Base-by-base conservation (phyloP, 2,888 invertebrate genomes). In the Acronicta psi region DNA sequence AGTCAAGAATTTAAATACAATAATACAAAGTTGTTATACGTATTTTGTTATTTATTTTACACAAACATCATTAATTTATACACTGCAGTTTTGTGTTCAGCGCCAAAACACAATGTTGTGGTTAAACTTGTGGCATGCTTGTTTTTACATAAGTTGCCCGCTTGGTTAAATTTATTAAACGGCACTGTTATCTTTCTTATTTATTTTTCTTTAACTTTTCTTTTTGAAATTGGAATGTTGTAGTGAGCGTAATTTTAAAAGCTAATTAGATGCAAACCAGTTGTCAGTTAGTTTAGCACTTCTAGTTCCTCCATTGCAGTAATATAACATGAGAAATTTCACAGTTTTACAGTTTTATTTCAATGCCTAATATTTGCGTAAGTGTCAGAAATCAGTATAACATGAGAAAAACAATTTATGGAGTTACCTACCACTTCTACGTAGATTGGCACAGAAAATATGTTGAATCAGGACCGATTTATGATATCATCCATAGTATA, bases 71-170 rank as follows among this genome's bases (percentile, higher is more conserved):
- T 51, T 18, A 40, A 61, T 47, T 20, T 47, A 66, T 31, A 17
- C 37, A 20, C 41, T 46, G 42, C 20, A 11, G 41, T 41, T 49
- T 40, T 34, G 44, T 38, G 47, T 63, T 57, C 17, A 49, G 34
- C 47, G 34, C 37, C 56, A 49, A 56, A 63, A 57, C 41, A 14
- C 40, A 69, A 45, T 44, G 40, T 51, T 46, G 50, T 49, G 47
- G 44, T 49, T 55, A 25, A 23, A 34, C 34, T 29, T 34, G 44
- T 36, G 29, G 58, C n/a, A 47, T 62, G 25, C 17, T 38, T 34
- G 51, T 57, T 52, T 53, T 46, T 29, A 44, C 51, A 29, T 47
- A 47, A 31, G 46, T 51, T 56, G 10, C 43, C 40, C 36, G 13
- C 14, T 45, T 51, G 44, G 16, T 44, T 29, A n/a, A 25, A 53